phyloP scores from a whole-genome alignment of 2,888 invertebrate species.

The Alcis repandata region DNA sequence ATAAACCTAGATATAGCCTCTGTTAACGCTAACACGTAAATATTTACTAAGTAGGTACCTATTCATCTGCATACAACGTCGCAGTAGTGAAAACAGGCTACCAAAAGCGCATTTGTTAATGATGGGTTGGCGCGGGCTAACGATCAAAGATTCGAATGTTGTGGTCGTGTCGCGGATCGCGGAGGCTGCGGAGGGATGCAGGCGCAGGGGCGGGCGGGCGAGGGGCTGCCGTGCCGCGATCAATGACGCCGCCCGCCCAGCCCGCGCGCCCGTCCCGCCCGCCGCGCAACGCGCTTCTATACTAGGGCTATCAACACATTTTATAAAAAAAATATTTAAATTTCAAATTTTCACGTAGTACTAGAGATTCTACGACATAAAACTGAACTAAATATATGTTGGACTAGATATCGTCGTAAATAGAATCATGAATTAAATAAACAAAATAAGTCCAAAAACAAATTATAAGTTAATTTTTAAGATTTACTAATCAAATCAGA shows the following conservation, averaged over 20 bases:
- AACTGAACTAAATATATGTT: no score
- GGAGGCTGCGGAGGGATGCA: slow-evolving; percentile 67
- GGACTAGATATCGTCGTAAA: no score
- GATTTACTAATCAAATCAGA: no score
- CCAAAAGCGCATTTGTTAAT: slow-evolving; percentile 44
- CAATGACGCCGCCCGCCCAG: slow-evolving; percentile 74
- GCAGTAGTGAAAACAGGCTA: slow-evolving; percentile 29
- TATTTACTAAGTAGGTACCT: neutral
- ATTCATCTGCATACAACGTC: slow-evolving; percentile 17
- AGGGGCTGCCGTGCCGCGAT: slow-evolving; percentile 80
- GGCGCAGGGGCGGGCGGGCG: slow-evolving; percentile 54
- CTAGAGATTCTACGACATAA: no score
- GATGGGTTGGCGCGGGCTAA: slow-evolving; percentile 44
- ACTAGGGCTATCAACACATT: slow-evolving; percentile 20
- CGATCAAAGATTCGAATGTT: slow-evolving; percentile 59
- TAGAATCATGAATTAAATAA: no score
- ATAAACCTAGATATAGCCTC: no score
- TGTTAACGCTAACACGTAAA: neutral
- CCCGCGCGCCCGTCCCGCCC: slow-evolving; percentile 52
- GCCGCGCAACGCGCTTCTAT: slow-evolving; percentile 39
- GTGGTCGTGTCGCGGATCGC: slow-evolving; percentile 61
- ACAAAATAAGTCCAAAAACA: no score
- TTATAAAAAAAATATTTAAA: neutral
- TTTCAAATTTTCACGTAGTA: no score
- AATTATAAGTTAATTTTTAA: no score